phyloP scores from a whole-genome alignment of 2,113 vertebrate genomes.

The Proteles cristata region DNA sequence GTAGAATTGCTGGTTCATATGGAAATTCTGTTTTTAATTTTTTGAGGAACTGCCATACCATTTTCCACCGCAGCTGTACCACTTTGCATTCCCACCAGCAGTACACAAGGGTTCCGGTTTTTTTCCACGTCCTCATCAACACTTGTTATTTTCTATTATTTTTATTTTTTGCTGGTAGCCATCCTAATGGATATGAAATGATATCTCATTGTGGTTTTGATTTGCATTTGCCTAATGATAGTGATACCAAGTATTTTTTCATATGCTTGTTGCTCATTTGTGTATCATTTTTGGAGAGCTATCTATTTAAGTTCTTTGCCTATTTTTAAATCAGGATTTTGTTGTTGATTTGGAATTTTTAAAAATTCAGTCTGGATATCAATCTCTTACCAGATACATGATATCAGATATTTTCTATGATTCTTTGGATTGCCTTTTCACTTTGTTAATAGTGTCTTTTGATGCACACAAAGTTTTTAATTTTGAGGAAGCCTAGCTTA shows the following conservation, averaged over 20 bases:
- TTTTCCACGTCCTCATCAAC: background rate
- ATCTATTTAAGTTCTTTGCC: background rate
- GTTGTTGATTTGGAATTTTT: background rate
- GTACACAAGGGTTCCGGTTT: background rate
- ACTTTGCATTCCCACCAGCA: background rate
- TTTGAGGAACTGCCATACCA: background rate
- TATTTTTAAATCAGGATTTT: background rate
- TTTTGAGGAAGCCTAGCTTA: background rate
- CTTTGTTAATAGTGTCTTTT: background rate
- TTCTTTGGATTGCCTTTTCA: slow-evolving; percentile 2
- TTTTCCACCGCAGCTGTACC: background rate
- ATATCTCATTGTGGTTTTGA: slow-evolving; percentile 11
- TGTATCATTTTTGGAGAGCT: background rate
- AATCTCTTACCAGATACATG: background rate
- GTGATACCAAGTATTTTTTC: background rate
- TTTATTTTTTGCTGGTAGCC: background rate
- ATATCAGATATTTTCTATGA: background rate
- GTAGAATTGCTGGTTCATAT: background rate
- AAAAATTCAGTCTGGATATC: background rate
- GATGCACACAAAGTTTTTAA: background rate
- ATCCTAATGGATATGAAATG: background rate
- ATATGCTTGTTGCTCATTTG: background rate
- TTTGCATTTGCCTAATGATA: slow-evolving; percentile 3
- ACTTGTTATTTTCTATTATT: background rate
- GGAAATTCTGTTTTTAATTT: background rate